Evolutionary conservation across 2,888 invertebrate genomes (phyloP).

Genomic region (Caenorhabditis macrosperma): DNA sequence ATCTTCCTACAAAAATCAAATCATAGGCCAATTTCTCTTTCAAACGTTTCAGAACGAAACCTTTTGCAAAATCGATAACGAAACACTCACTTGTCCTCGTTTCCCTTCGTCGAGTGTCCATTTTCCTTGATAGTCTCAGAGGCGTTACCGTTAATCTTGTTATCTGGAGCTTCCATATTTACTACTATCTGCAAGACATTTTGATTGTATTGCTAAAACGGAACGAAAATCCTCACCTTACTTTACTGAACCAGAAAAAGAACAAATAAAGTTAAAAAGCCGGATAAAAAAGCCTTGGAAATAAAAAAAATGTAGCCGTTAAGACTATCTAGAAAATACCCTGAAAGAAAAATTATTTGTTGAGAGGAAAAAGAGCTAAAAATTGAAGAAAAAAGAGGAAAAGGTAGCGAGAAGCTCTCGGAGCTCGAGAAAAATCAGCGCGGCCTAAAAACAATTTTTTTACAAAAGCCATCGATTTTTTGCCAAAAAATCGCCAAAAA

Average conservation of each 20-base stretch:
- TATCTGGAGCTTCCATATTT: constrained; percentile 70
- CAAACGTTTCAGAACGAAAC: background rate
- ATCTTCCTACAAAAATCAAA: constrained; percentile 80
- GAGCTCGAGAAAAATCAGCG: background rate
- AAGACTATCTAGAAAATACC: constrained; percentile 75
- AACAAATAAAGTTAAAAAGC: constrained; percentile 63
- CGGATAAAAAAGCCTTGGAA: constrained; percentile 64
- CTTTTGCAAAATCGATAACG: no score
- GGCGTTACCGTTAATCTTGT: constrained; percentile 68
- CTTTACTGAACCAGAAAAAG: constrained; percentile 63
- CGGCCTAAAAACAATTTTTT: constrained; percentile 36
- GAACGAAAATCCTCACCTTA: constrained; percentile 55
- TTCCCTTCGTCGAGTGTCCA: constrained; percentile 72
- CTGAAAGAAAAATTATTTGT: constrained; percentile 62
- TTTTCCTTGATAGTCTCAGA: constrained; percentile 71
- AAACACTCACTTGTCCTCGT: constrained; percentile 71
- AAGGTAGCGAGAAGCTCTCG: no score
- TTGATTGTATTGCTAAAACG: background rate
- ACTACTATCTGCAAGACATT: constrained; percentile 42
- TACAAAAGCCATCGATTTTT: background rate
- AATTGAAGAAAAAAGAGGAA: background rate
- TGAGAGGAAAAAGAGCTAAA: background rate
- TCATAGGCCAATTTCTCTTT: no score
- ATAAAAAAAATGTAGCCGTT: constrained; percentile 69
- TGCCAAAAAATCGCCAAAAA: background rate